Base-by-base conservation (phyloP, 2,888 invertebrate genomes). In the Apamea epomidion region DNA sequence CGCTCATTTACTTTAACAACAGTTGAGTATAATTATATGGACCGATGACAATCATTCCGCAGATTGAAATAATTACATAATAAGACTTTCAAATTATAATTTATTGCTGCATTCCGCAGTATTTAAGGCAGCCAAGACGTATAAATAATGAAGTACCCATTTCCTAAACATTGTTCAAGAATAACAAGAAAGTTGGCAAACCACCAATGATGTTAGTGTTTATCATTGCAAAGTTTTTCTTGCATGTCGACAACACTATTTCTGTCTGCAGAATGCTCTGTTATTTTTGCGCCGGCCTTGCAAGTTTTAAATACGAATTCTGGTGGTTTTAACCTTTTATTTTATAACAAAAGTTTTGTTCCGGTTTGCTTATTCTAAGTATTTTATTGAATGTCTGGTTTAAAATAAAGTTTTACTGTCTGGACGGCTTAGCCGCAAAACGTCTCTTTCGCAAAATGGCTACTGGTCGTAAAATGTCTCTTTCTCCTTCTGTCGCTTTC, bases 161-260 rank as follows among this genome's bases (percentile, higher is more conserved):
- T 86, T 84, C 83, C 87, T 87, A 89, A 89, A 89, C 89, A 89
- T 83, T 89, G 80, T 81, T 76, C 82, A 78, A 70, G 84, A 89
- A 85, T 89, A 89, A 73, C 83, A 77, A 80, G 78, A 89, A 85
- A 84, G 25, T 89, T 89, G 89, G 90, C 82, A 74, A 32, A 12
- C 42, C 51, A 81, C 90, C 89, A 89, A 88, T 77, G 76, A 82
- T 83, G 83, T 81, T 81, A 69, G 67, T 78, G 80, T 88, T 86
- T 86, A 86, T 84, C 78, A 86, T 82, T 86, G 78, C 78, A 62
- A 73, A 85, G 79, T 87, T 87, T 88, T 86, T 87, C 78, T 80
- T 70, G 82, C 80, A 72, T 84, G 81, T 84, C 87, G 71, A 80
- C 81, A 87, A 58, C 74, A 58, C 69, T 86, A 86, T 86, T 87